These are phyloP conservation scores for Pyrrhosoma nymphula DNA, from an alignment of 2,888 invertebrate species.

Conservation along the genomic window DNA sequence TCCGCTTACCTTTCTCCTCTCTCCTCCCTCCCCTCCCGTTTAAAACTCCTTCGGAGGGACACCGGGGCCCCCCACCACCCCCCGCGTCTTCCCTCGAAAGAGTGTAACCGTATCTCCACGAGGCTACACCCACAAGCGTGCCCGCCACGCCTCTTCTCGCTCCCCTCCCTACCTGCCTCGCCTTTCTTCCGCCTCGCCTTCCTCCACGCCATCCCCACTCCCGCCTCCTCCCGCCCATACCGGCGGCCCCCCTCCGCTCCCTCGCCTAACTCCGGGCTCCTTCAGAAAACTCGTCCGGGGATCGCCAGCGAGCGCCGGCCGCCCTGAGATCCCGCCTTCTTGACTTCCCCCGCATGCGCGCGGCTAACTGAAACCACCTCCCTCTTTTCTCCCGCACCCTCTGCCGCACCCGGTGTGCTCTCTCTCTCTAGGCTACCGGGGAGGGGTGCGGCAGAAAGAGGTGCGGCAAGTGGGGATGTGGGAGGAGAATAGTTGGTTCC, in stretches of 20 bases:
- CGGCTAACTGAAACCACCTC: neutral
- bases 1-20: too few relatives aligned
- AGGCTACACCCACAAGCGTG: neutral
- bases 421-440: neutral
- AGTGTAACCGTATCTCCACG: neutral
- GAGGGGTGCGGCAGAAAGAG: neutral
- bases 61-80: neutral
- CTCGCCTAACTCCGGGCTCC: neutral
- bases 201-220: neutral
- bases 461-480: neutral
- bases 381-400: neutral
- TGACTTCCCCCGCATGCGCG: conserved; percentile 37
- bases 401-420: neutral
- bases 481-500: neutral
- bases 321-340: conserved; percentile 52
- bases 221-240: neutral
- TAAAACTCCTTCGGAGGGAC: too few relatives aligned
- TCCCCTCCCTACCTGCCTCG: neutral
- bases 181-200: neutral
- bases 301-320: neutral
- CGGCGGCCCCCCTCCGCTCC: neutral
- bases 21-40: too few relatives aligned
- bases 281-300: neutral
- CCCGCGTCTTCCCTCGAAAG: neutral
- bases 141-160: neutral